phyloP scores from a whole-genome alignment of 2,888 invertebrate species.

The Emmelina monodactyla region DNA sequence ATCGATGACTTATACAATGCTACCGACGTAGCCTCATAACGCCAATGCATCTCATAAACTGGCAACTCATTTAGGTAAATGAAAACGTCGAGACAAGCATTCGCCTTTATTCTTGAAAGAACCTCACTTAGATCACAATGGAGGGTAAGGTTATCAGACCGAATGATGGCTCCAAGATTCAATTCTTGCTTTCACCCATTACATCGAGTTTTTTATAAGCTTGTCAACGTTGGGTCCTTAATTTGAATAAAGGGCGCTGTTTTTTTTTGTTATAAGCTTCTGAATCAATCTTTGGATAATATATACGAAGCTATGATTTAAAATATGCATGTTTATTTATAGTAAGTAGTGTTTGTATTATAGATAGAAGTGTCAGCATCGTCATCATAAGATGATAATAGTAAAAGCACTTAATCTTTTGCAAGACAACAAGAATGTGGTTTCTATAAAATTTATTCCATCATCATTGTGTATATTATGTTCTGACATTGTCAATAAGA shows the following conservation, averaged over 20 bases:
- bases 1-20: constrained; percentile 41
- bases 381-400: too few species aligned
- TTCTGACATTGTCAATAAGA: too few species aligned
- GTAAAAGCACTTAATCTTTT: too few species aligned
- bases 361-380: too few species aligned
- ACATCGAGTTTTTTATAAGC: constrained; percentile 21
- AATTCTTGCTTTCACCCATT: constrained; percentile 54
- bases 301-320: too few species aligned
- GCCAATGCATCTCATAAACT: constrained; percentile 26
- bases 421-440: too few species aligned
- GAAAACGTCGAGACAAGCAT: constrained; percentile 25
- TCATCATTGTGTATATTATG: too few species aligned
- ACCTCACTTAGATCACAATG: constrained; percentile 30
- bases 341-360: too few species aligned
- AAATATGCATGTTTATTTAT: too few species aligned
- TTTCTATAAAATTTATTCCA: too few species aligned
- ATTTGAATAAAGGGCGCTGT: background rate
- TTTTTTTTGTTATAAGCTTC: too few species aligned
- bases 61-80: constrained; percentile 58
- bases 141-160: constrained; percentile 57
- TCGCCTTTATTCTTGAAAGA: background rate
- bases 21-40: constrained; percentile 48
- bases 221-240: background rate
- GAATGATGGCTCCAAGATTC: constrained; percentile 53
- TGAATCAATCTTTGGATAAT: too few species aligned